Conservation (phyloP, 2,113 vertebrate species). For the Enhydra lutris region DNA sequence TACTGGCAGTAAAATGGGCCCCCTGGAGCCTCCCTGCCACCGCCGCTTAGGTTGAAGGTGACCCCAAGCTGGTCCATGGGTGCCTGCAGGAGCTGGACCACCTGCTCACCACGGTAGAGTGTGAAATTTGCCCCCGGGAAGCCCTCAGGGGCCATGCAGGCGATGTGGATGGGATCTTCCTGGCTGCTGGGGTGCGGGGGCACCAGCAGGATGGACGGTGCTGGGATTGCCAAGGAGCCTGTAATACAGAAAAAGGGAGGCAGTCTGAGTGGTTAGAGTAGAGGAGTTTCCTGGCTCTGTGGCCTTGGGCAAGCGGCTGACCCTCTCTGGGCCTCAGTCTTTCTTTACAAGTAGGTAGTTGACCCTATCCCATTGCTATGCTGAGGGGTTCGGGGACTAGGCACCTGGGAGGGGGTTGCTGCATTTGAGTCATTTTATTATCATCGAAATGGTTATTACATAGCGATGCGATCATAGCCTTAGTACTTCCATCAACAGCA, state of each 20-base stretch:
- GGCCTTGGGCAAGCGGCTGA: neutral
- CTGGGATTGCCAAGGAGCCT: conserved; percentile 71
- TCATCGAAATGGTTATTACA: neutral
- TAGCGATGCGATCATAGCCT: neutral
- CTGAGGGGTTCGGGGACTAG: neutral
- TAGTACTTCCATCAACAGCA: neutral
- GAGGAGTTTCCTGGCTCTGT: neutral
- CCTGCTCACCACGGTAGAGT: conserved; percentile 25
- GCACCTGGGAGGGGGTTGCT: neutral
- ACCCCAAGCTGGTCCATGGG: neutral
- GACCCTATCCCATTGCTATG: too few relatives aligned
- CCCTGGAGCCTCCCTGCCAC: neutral
- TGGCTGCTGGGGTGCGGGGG: conserved; percentile 59
- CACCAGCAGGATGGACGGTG: conserved; percentile 48
- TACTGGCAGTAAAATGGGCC: conserved; percentile 54
- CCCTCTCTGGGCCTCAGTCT: neutral
- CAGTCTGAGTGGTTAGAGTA: too few relatives aligned
- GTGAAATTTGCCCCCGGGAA: conserved; percentile 66
- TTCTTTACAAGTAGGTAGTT: neutral
- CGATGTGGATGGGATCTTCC: conserved; percentile 64
- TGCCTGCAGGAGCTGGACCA: conserved; percentile 58
- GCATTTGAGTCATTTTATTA: neutral
- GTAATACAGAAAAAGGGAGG: neutral
- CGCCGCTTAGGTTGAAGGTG: conserved; percentile 49
- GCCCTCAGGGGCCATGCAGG: conserved; percentile 3